These are phyloP conservation scores for Hapalemur alaotrensis DNA, from an alignment of 2,797 vertebrate genomes.

Conservation along the genomic window DNA sequence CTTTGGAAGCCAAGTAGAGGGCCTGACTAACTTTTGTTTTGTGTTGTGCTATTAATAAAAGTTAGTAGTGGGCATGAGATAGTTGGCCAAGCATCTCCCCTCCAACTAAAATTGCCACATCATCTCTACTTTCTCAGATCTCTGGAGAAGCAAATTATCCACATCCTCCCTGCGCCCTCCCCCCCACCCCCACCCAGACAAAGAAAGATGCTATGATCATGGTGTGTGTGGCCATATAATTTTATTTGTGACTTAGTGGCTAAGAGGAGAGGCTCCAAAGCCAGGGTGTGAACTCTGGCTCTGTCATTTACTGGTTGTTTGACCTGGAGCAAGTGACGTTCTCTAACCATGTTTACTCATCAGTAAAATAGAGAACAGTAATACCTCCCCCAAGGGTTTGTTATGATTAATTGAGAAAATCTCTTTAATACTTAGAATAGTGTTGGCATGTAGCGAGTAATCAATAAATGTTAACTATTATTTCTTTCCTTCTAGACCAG, in stretches of 20 bases:
- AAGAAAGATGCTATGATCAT: background rate
- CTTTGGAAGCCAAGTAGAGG: conserved; percentile 1
- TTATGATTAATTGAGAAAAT: conserved; percentile 23
- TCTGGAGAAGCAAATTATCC: background rate
- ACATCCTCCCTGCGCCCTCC: background rate
- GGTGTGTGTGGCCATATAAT: background rate
- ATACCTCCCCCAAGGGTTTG: background rate
- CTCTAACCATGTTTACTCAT: conserved; percentile 9
- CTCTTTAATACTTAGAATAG: conserved; percentile 22
- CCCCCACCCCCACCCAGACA: background rate
- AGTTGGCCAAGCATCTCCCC: background rate
- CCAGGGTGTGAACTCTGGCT: background rate
- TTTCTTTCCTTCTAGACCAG: background rate
- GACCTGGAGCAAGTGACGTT: conserved; percentile 1
- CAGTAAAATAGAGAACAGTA: conserved; percentile 15
- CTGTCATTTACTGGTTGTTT: background rate
- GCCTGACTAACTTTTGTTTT: background rate
- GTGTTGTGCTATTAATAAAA: background rate
- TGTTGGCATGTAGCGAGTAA: background rate
- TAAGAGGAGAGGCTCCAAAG: background rate
- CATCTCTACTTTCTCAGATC: background rate
- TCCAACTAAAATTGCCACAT: background rate
- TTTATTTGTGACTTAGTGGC: background rate
- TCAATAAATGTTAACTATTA: background rate
- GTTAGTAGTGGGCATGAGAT: background rate